Evolutionary conservation across 2,113 vertebrate species (phyloP).

Genomic region (Calidris pygmaea): DNA sequence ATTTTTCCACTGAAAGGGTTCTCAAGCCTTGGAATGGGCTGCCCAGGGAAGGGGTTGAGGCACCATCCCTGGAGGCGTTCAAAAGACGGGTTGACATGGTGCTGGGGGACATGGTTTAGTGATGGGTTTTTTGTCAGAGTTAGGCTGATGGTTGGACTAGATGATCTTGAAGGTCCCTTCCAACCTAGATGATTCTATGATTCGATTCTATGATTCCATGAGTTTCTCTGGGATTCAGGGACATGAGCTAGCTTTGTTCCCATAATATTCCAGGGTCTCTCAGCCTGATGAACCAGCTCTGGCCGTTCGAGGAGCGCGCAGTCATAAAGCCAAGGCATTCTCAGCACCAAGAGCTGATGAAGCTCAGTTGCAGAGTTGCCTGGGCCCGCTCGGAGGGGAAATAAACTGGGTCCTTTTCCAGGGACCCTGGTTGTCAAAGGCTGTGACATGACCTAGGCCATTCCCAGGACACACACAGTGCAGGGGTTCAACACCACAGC

Average conservation of each 20-base stretch:
- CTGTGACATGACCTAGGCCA: not conserved
- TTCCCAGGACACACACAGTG: not conserved
- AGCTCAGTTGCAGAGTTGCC: not conserved
- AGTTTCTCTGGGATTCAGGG: not conserved
- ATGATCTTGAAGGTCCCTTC: no score
- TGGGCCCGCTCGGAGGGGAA: not conserved
- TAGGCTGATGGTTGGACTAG: no score
- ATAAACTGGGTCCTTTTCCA: not conserved
- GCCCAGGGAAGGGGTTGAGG: no score
- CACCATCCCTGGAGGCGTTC: no score
- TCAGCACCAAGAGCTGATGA: not conserved
- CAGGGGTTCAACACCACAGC: not conserved
- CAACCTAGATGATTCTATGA: no score
- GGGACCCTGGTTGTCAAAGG: not conserved
- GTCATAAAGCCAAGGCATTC: not conserved
- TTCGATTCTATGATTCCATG: no score
- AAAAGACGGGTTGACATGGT: no score
- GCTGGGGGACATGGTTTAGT: no score
- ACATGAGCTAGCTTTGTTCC: not conserved
- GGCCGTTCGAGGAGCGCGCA: rapidly evolving
- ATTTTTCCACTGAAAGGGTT: no score
- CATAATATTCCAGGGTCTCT: not conserved
- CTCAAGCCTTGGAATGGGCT: no score
- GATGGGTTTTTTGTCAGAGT: no score
- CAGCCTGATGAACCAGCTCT: not conserved